Evolutionary conservation across 2,888 invertebrate genomes (phyloP).

Genomic region (Andrena bucephala): DNA sequence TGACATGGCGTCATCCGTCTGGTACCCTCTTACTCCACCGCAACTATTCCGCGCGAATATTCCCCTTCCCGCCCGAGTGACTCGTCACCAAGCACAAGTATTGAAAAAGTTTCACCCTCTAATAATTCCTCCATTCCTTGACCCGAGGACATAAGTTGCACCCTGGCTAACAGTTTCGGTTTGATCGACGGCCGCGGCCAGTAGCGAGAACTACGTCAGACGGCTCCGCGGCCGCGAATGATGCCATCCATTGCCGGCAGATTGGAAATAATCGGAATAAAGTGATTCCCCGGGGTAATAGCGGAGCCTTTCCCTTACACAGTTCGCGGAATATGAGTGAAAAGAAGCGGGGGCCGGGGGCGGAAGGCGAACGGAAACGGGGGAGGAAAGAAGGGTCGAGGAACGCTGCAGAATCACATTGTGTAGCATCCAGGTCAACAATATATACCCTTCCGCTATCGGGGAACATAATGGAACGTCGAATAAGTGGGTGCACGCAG

Average conservation of each 20-base stretch:
- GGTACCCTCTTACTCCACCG: constrained; percentile 7
- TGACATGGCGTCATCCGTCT: constrained; percentile 19
- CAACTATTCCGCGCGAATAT: constrained; percentile 8
- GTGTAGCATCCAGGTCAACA: constrained; percentile 79
- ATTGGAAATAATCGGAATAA: constrained; percentile 80
- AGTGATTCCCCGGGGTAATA: constrained; percentile 78
- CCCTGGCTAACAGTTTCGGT: constrained; percentile 8
- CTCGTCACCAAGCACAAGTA: constrained; percentile 36
- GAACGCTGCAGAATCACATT: constrained; percentile 68
- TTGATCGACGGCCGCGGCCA: constrained; percentile 4
- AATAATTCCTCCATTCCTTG: constrained; percentile 43
- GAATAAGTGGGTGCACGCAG: constrained; percentile 76
- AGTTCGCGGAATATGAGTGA: constrained; percentile 42
- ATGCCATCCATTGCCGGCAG: constrained; percentile 74
- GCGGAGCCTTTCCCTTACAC: constrained; percentile 47
- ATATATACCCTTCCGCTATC: constrained; percentile 69
- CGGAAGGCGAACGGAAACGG: not conserved
- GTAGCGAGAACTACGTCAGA: constrained; percentile 28
- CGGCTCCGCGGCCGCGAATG: constrained; percentile 50
- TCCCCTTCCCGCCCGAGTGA: constrained; percentile 14
- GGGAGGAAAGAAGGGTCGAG: constrained; percentile 9
- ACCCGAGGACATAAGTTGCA: constrained; percentile 30
- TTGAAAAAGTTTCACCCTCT: constrained; percentile 50
- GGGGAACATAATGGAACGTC: constrained; percentile 74
- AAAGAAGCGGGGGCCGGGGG: not conserved